Conservation (phyloP, 2,113 vertebrate genomes). For the Speoplatyrhinus poulsoni region DNA sequence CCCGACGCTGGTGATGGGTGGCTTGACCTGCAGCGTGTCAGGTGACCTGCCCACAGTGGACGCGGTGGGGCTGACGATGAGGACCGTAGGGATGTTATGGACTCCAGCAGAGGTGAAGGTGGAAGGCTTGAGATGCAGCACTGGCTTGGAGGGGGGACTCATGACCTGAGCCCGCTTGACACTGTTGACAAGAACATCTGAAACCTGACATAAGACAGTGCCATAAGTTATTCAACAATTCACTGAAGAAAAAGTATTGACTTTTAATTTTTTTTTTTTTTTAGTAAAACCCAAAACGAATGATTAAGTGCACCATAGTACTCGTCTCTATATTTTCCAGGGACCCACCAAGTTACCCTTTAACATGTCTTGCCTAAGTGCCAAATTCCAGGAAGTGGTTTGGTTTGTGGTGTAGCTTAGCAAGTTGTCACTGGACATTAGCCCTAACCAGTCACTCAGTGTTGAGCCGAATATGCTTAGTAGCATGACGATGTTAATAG, state of each 20-base stretch:
- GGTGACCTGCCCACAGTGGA: constrained; percentile 12
- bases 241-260: neutral
- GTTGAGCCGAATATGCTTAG: no score
- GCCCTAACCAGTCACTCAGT: neutral
- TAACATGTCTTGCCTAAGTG: constrained; percentile 28
- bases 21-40: constrained; percentile 36
- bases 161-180: constrained; percentile 7
- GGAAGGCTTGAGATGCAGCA: constrained; percentile 1
- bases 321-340: constrained; percentile 1
- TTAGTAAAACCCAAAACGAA: no score
- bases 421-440: constrained; percentile 1
- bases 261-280: no score
- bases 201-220: constrained; percentile 39
- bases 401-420: constrained; percentile 11
- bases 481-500: no score
- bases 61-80: constrained; percentile 33
- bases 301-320: no score
- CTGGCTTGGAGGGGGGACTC: constrained; percentile 8
- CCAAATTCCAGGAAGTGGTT: constrained; percentile 28
- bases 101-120: neutral
- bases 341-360: neutral
- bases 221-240: neutral
- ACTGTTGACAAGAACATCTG: constrained; percentile 15
- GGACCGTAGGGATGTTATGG: constrained; percentile 19
- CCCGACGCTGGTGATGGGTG: constrained; percentile 25